Base-by-base conservation (phyloP, 2,797 vertebrate species). In the Falco cherrug region DNA sequence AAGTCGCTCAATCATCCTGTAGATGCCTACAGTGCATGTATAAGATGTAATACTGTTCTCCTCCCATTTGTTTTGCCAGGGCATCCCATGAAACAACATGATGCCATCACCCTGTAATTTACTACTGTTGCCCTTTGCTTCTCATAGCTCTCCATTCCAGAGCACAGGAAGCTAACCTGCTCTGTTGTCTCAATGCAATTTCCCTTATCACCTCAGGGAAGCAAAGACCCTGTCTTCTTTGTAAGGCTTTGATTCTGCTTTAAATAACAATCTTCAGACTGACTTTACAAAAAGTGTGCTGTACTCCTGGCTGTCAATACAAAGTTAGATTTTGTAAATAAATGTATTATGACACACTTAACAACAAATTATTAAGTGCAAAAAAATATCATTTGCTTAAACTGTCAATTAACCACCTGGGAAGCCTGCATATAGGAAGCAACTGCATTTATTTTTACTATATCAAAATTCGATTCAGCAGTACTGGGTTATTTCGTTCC, bases 131-230 rank as follows among this genome's bases (percentile, higher is more conserved):
- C 68, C 15, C 56, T 93, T 82, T 92, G 84, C 83, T 91, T 87
- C 69, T 94, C 41, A 1, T 96, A 91, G 97, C 97, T 96, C 28
- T 17, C 48, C 13, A 2, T 73, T 76, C 75, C 93, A 96, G 95
- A 94, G 39, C 0, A 0, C n/a, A 69, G 60, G 67, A 91, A 89
- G 69, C 53, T 59, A 89, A 92, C 88, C 54, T 93, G 82, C 83
- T 90, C 89, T 88, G 69, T 84, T 95, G 78, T 82, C 96, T 96
- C 86, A 96, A 61, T 95, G 89, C 91, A 97, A 78, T 97, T 96
- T 97, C 91, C 76, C 81, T 97, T 97, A 95, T 96, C 93, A 76
- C 89, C 94, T 95, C 82, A 25, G 17, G 70, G 76, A 93, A 97
- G 77, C 83, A 78, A 77, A 93, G 88, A 79, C 65, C 63, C 22